Percentiles rank a stretch among this genome's conserved stretches.
phyloP scores from a whole-genome alignment of 2,888 invertebrate species.

The Lasioglossum zephyrum region DNA sequence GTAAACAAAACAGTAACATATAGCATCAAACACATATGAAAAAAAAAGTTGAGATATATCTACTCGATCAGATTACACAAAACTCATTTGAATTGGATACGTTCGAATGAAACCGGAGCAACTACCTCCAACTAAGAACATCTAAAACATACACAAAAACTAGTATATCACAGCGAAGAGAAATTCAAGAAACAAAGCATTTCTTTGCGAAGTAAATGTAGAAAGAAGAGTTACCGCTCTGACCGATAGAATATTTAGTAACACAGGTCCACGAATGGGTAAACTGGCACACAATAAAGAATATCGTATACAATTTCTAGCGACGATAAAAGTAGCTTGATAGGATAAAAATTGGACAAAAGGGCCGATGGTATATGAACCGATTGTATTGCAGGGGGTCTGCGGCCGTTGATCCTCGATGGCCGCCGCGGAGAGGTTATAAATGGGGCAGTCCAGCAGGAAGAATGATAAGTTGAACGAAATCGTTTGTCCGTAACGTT shows the following conservation, averaged over 20 bases:
- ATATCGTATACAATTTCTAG: conserved; percentile 12
- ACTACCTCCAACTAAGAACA: background rate
- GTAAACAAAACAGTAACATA: conserved; percentile 9
- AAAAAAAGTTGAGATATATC: conserved; percentile 13
- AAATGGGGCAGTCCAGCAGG: conserved; percentile 58
- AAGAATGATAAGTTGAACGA: conserved; percentile 38
- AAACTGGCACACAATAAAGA: conserved; percentile 16
- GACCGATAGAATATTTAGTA: conserved; percentile 24
- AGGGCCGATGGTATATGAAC: conserved; percentile 51
- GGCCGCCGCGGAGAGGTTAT: conserved; percentile 65
- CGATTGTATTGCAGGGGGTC: conserved; percentile 62
- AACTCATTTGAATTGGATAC: background rate
- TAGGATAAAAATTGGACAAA: conserved; percentile 51
- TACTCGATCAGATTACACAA: conserved; percentile 4
- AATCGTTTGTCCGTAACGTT: conserved; percentile 43
- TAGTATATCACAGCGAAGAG: conserved; percentile 40
- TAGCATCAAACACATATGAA: background rate
- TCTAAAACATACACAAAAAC: conserved; percentile 6
- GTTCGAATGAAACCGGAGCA: background rate
- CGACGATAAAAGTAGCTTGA: conserved; percentile 37
- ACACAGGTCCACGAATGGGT: conserved; percentile 41
- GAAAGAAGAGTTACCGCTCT: conserved; percentile 29
- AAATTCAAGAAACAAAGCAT: conserved; percentile 38
- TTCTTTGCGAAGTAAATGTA: conserved; percentile 25
- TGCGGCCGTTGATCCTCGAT: conserved; percentile 62